Evolutionary conservation across 2,888 invertebrate species (phyloP).

Genomic region (Drosophila kanekoi): DNA sequence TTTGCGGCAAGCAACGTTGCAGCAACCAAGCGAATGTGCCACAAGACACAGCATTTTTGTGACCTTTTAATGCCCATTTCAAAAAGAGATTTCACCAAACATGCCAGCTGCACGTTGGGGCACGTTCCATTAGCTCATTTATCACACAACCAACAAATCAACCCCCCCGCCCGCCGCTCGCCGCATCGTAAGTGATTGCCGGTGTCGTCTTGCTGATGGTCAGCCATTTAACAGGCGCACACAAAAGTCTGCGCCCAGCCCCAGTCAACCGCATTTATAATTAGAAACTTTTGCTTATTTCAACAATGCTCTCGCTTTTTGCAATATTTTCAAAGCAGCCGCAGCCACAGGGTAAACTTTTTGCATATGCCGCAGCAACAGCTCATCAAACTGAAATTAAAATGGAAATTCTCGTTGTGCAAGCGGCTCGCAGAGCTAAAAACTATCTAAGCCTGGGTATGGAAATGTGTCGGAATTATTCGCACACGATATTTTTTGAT

Average conservation of each 20-base stretch:
- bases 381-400: conserved; percentile 28
- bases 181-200: conserved; percentile 31
- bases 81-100: conserved; percentile 54
- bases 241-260: neutral
- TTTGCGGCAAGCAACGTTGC: conserved; percentile 47
- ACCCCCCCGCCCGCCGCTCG: neutral
- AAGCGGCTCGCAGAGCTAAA: conserved; percentile 10
- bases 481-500: too few species aligned
- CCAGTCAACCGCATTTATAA: conserved; percentile 49
- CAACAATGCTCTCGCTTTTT: conserved; percentile 13
- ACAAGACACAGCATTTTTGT: conserved; percentile 57
- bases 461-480: neutral
- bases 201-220: conserved; percentile 47
- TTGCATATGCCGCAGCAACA: conserved; percentile 19
- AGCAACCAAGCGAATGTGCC: conserved; percentile 37
- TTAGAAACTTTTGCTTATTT: conserved; percentile 53
- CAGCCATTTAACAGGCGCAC: conserved; percentile 39
- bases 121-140: conserved; percentile 22
- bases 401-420: conserved; percentile 25
- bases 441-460: conserved; percentile 10
- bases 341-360: conserved; percentile 18
- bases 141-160: conserved; percentile 16
- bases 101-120: conserved; percentile 5
- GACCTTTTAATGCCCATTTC: conserved; percentile 58
- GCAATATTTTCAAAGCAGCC: conserved; percentile 6